Conservation (phyloP, 2,888 invertebrate species). For the Bombyx huttoni region DNA sequence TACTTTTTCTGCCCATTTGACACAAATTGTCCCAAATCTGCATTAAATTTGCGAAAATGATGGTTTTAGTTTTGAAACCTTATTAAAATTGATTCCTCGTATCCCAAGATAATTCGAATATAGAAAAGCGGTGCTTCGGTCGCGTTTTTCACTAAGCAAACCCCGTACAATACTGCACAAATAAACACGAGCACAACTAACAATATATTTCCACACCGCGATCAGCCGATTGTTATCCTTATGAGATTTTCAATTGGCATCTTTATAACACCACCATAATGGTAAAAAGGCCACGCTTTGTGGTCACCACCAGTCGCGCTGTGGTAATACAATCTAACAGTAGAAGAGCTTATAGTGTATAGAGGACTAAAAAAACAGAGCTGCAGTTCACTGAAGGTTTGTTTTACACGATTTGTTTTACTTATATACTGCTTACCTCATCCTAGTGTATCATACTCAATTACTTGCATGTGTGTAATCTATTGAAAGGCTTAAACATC, state of each 20-base stretch:
- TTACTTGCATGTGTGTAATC: neutral
- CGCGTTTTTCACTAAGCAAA: neutral
- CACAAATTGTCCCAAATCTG: conserved; percentile 27
- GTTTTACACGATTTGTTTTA: neutral
- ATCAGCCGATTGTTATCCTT: neutral
- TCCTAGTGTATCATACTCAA: neutral
- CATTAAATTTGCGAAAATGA: conserved; percentile 6
- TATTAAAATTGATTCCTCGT: neutral
- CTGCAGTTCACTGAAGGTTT: neutral
- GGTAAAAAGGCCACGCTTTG: neutral
- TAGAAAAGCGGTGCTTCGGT: neutral
- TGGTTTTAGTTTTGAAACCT: conserved; percentile 7
- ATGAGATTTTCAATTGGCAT: neutral
- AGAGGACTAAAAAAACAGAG: neutral
- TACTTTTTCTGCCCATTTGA: too few species aligned
- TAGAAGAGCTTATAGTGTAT: neutral
- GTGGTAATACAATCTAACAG: conserved; percentile 8
- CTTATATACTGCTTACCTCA: neutral
- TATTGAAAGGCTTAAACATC: neutral
- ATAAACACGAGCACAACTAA: conserved; percentile 18
- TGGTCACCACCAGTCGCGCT: conserved; percentile 7
- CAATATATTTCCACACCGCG: conserved; percentile 13
- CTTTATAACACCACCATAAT: neutral
- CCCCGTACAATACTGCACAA: neutral
- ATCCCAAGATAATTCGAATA: neutral